Conservation (phyloP, 92 coral and sea anemone genomes). For the Meandrina meandrites region DNA sequence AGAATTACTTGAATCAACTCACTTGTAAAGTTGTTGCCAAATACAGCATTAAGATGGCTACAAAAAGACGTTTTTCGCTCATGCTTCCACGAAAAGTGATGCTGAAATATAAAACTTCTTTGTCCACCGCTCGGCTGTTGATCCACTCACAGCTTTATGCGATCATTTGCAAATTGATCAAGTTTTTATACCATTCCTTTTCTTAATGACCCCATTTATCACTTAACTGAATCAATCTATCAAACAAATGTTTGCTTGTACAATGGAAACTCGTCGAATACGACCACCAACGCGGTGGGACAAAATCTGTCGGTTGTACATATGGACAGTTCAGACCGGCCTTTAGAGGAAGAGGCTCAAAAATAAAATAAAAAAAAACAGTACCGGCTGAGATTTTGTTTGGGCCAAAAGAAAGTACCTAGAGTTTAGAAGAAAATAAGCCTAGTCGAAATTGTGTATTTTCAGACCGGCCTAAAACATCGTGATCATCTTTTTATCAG, state of each 20-base stretch:
- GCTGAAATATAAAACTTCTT: background rate
- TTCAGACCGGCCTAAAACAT: background rate
- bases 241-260: background rate
- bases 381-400: background rate
- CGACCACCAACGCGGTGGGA: background rate
- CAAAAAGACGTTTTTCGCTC: background rate
- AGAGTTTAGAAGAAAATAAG: no score
- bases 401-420: background rate
- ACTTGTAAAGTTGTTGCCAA: conserved; percentile 6
- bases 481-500: background rate
- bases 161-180: background rate
- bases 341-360: background rate
- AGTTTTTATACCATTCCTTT: background rate
- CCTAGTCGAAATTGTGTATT: no score
- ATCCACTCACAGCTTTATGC: background rate
- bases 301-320: background rate
- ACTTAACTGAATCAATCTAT: background rate
- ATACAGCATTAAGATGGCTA: background rate
- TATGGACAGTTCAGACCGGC: background rate
- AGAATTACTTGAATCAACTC: background rate
- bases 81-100: background rate
- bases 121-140: background rate
- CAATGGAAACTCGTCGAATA: background rate
- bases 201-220: background rate
- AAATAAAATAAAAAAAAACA: background rate